Conservation (phyloP, 2,113 vertebrate genomes). For the Cyanocitta stelleri region DNA sequence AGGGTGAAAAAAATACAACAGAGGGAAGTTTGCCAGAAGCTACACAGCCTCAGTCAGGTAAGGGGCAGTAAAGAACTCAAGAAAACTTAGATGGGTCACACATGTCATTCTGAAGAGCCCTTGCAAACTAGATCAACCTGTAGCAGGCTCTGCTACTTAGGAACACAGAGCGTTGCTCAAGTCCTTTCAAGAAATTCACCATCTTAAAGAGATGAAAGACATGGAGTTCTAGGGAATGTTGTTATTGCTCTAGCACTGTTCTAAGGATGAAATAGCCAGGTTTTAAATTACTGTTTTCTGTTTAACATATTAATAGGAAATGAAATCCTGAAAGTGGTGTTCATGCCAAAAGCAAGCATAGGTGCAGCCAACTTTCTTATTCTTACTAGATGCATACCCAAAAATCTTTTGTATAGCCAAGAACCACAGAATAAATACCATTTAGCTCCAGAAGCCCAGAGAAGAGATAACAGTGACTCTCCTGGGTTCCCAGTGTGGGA, state of each 20-base stretch:
- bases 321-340: conserved; percentile 7
- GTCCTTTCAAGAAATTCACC: not conserved
- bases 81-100: not conserved
- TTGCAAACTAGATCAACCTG: not conserved
- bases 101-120: not conserved
- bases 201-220: not conserved
- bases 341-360: conserved; percentile 47
- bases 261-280: conserved; percentile 13
- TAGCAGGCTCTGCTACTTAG: not conserved
- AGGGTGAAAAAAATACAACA: not conserved
- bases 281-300: conserved; percentile 45
- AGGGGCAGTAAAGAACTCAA: not conserved
- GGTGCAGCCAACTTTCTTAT: conserved; percentile 29
- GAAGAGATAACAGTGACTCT: conserved; percentile 50
- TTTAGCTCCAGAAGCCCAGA: not conserved
- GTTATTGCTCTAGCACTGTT: conserved; percentile 11
- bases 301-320: conserved; percentile 52
- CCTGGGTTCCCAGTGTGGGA: conserved; percentile 15
- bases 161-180: not conserved
- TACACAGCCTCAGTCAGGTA: not conserved
- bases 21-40: not conserved
- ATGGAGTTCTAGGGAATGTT: not conserved
- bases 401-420: conserved; percentile 44
- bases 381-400: conserved; percentile 35
- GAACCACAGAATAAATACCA: conserved; percentile 42